These are phyloP conservation scores for Mus minutoides DNA, from an alignment of 2,797 vertebrate genomes.

Conservation along the genomic window DNA sequence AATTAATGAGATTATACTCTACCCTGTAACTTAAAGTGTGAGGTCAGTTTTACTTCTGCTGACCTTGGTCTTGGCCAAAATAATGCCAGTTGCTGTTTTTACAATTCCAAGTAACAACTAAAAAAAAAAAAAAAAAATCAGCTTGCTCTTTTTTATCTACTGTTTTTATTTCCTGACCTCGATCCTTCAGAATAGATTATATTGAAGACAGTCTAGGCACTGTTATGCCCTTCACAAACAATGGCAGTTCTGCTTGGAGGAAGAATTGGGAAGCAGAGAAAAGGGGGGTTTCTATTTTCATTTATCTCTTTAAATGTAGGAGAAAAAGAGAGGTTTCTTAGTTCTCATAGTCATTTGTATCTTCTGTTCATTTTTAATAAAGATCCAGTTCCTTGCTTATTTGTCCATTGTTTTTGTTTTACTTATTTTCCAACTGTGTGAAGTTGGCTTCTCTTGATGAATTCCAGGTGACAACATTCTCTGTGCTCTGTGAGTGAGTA, in stretches of 20 bases:
- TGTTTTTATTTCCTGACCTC: slow-evolving; percentile 28
- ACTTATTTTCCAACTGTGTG: neutral
- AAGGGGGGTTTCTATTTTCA: neutral
- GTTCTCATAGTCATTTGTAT: neutral
- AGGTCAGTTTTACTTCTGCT: neutral
- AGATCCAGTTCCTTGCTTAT: neutral
- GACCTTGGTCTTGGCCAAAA: neutral
- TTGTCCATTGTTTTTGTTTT: neutral
- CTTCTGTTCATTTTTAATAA: neutral
- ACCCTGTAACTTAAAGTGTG: neutral
- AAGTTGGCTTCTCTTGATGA: neutral
- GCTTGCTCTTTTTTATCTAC: neutral
- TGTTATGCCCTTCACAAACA: neutral
- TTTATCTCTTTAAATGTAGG: neutral
- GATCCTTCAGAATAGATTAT: slow-evolving; percentile 20
- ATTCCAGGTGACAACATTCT: neutral
- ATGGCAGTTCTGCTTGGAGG: neutral
- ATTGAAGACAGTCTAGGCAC: neutral
- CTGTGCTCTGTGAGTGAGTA: neutral
- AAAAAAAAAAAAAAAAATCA: no score
- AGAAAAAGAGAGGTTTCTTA: no score
- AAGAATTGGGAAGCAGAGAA: neutral
- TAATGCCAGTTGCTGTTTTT: neutral
- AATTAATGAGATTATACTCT: neutral
- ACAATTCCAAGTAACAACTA: neutral